Evolutionary conservation across 2,113 vertebrate species (phyloP).

Genomic region (Lathamus discolor): DNA sequence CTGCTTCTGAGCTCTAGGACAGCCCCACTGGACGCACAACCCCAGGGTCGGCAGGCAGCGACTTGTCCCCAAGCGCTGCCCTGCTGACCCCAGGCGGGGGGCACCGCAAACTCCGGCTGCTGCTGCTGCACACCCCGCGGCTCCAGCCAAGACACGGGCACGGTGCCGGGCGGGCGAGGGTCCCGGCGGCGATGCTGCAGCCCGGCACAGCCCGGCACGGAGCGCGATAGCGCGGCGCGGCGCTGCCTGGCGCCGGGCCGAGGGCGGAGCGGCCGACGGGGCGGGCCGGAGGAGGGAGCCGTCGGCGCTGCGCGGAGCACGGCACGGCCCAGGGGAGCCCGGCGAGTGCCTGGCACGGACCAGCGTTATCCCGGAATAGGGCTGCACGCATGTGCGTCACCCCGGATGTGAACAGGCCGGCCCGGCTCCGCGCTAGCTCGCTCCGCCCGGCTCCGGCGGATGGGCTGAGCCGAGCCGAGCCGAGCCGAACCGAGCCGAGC

Average conservation of each 20-base stretch:
- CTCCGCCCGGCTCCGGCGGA: constrained; percentile 20
- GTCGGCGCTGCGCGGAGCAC: not conserved
- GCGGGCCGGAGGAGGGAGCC: not conserved
- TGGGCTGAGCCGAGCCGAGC: constrained; percentile 24
- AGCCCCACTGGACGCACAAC: not conserved
- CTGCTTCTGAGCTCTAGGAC: not conserved
- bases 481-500: constrained; percentile 8
- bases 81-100: no score
- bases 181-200: not conserved
- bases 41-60: not conserved
- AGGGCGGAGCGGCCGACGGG: not conserved
- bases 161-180: no score
- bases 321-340: not conserved
- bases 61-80: not conserved
- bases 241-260: not conserved
- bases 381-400: constrained; percentile 88
- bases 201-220: not conserved
- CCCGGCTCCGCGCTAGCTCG: not conserved
- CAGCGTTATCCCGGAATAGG: constrained; percentile 90
- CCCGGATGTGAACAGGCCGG: constrained; percentile 80
- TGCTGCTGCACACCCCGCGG: not conserved
- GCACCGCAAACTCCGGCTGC: not conserved
- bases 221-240: not conserved
- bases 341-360: constrained; percentile 75
- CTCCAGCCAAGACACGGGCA: not conserved